Base-by-base conservation (phyloP, 2,113 vertebrate genomes). In the Acrocephalus arundinaceus region DNA sequence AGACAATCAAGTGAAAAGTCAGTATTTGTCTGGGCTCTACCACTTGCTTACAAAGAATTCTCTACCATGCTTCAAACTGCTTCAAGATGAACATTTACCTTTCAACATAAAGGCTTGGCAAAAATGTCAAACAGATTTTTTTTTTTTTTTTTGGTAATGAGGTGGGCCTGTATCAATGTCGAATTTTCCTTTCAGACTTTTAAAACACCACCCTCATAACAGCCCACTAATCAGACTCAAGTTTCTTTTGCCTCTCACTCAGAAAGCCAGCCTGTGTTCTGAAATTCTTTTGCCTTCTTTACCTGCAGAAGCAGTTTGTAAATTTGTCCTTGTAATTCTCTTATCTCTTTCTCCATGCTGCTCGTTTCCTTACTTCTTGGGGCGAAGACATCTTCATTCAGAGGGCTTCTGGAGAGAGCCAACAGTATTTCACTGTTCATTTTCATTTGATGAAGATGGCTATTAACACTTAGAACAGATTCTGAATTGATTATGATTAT, bases 331-430 rank as follows among this genome's bases (percentile, higher is more conserved):
- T 99, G 98, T 65, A 99, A 97, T 94, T 99, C 98, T 96, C 97
- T 98, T 39, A 99, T 97, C 58, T 99, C 98, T 85, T 98, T 98
- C 92, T 98, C 95, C 78, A 97, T 94, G n/a, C 73, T 93, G 58
- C 90, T 96, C 7, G 17, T 92, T n/a, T 97, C 97, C 90, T 97
- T 98, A n/a, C 83, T 97, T 84, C 75, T 94, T 70, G 97, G 94
- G 61, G 98, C 98, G 97, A 99, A 99, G 62, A 99, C 98, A 85
- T 99, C 99, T 97, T 99, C 98, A 75, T 99, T 99, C 79, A 99
- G 94, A 61, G 99, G 99, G 87, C 98, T 98, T 96, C 99, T 99
- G 92, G 31, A 91, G 91, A 94, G 85, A 33, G 37, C 7, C 85
- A 97, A 93, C 31, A 59, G 45, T 49, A 92, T 65, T 52, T 75